Evolutionary conservation across 1,140 invertebrate genomes (phyloP).

Genomic region (Chlorops oryzae): DNA sequence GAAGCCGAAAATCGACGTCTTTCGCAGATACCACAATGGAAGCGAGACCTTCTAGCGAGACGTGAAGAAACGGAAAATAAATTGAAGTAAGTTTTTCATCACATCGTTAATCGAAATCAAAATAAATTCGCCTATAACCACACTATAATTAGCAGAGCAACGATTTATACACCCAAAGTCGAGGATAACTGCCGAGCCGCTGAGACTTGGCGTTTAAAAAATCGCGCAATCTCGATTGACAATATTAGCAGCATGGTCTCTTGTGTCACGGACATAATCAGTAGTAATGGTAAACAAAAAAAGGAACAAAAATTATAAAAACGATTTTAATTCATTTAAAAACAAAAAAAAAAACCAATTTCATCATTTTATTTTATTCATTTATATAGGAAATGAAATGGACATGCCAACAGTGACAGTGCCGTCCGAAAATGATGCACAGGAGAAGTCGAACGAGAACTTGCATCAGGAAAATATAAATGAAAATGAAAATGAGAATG

Average conservation of each 20-base stretch:
- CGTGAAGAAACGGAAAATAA: slow-evolving; percentile 70
- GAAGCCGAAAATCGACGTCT: slow-evolving; percentile 81
- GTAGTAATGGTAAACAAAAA: slow-evolving; percentile 7
- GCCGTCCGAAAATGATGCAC: no score
- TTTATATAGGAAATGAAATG: slow-evolving; percentile 22
- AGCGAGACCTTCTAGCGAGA: slow-evolving; percentile 76
- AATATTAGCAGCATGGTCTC: slow-evolving; percentile 52
- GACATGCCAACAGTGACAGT: not conserved
- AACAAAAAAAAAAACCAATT: slow-evolving; percentile 49
- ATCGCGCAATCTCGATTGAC: slow-evolving; percentile 56
- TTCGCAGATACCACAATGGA: slow-evolving; percentile 86
- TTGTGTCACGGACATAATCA: slow-evolving; percentile 43
- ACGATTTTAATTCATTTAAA: no score
- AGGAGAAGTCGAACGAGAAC: no score
- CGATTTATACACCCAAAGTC: slow-evolving; percentile 61
- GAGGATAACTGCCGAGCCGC: slow-evolving; percentile 52
- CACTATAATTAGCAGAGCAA: slow-evolving; percentile 49
- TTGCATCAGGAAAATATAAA: no score
- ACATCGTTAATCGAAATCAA: not conserved
- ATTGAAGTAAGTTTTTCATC: slow-evolving; percentile 60
- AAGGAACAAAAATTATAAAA: slow-evolving; percentile 30
- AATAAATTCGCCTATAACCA: no score
- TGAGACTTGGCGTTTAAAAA: slow-evolving; percentile 53
- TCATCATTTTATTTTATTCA: no score
- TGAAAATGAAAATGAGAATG: slow-evolving; percentile 55